These are phyloP conservation scores for Tangara arthus DNA, from an alignment of 2,797 vertebrate genomes.

Conservation along the genomic window DNA sequence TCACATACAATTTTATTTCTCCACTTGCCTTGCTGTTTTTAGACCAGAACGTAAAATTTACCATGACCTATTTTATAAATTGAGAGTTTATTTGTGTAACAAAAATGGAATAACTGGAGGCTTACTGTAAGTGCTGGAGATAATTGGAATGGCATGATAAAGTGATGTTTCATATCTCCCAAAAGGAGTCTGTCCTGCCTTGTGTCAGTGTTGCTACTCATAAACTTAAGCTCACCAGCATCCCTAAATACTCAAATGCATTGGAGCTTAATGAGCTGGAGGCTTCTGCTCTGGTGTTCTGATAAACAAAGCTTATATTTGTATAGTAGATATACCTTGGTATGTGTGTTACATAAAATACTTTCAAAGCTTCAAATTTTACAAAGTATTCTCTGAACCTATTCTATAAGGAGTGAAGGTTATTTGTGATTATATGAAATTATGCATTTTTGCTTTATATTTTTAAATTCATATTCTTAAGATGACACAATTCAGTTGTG, in stretches of 20 bases:
- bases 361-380: neutral
- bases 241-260: neutral
- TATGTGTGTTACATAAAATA: neutral
- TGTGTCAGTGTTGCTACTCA: neutral
- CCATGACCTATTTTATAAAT: slow-evolving; percentile 28
- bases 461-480: neutral
- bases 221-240: neutral
- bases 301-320: neutral
- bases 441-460: neutral
- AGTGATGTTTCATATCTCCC: neutral
- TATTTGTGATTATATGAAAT: neutral
- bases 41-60: neutral
- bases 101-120: slow-evolving; percentile 12
- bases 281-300: neutral
- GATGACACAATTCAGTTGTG: neutral
- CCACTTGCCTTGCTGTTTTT: neutral
- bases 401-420: neutral
- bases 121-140: neutral
- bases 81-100: slow-evolving; percentile 30
- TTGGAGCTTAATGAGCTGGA: neutral
- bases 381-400: neutral
- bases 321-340: neutral
- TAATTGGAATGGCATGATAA: slow-evolving; percentile 14
- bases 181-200: neutral
- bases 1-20: slow-evolving; percentile 1